Conservation (phyloP, 2,113 vertebrate species). For the Cisticola juncidis region DNA sequence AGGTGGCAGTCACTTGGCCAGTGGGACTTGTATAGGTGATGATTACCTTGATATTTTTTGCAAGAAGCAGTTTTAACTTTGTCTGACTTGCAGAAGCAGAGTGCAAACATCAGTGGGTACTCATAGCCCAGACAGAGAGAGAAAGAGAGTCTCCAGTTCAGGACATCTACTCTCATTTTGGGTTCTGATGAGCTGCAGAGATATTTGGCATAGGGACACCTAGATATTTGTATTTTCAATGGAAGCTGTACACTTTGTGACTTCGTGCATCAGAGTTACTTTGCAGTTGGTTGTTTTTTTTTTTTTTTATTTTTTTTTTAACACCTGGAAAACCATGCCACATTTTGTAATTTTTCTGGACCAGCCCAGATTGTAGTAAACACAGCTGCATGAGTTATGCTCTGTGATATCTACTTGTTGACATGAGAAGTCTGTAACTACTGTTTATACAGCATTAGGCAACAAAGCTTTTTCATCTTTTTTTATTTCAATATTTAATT, state of each 20-base stretch:
- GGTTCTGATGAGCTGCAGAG: neutral
- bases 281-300: neutral
- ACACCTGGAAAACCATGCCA: neutral
- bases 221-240: neutral
- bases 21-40: neutral
- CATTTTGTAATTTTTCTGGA: neutral
- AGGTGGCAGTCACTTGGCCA: neutral
- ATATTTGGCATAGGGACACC: neutral
- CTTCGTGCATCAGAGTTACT: neutral
- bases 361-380: neutral
- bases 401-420: neutral
- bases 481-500: neutral
- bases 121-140: neutral
- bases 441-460: neutral
- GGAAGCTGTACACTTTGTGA: neutral
- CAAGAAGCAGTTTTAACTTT: neutral
- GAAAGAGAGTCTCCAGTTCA: neutral
- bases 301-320: neutral
- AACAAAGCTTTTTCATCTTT: neutral
- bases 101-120: neutral
- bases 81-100: neutral
- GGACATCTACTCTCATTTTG: neutral
- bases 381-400: neutral
- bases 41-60: neutral
- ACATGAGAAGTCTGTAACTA: neutral